Evolutionary conservation across 2,797 vertebrate species (phyloP), one percentile per base, ranked within the genome.

Genomic region (Perodicticus potto): DNA sequence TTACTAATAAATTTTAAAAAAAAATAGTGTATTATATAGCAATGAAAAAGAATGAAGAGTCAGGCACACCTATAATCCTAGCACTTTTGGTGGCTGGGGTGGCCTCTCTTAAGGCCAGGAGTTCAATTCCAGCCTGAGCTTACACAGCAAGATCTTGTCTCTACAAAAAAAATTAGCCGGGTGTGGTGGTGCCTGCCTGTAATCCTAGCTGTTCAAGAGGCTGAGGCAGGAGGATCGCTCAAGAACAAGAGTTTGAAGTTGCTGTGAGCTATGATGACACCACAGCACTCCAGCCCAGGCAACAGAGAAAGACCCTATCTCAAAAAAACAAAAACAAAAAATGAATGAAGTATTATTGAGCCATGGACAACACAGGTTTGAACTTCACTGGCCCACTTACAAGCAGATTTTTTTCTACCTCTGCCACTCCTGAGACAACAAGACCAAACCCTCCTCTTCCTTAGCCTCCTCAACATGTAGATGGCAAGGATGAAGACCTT

Each of bases 1-100:
- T 61, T 61, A 61, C 25, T 61, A 61, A 12, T 61, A 27, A 27
- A 61, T 63, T 63, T 63, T 63, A 63, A 63, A 74, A 74, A 49
- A 93, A 80, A 57, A 86, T 61, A 49, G 53, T 40, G 55, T 20
- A 49, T 73, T 78, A 53, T 57, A 57, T 32, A 22, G 57, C 67
- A 96, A 61, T 53, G 82, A 80, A 93, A 85, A 89, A 34, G 78
- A 95, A 93, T 53, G 23, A 84, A 80, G 34, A 4, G 45, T 9
- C 11, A 67, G 65, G 32, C 8, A n/a, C 61, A 63, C 10, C 61
- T 63, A 10, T 63, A 63, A 63, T 13, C 61, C 61, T 29, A 29
- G 61, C 25, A 63, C 25, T 63, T 63, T 27, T 25, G 11, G 61
- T 7, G 61, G 25, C 61, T 63, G 61, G 40, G 40, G 40, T 43